Base-by-base conservation (phyloP, 2,888 invertebrate genomes). In the Octodonta nipae region DNA sequence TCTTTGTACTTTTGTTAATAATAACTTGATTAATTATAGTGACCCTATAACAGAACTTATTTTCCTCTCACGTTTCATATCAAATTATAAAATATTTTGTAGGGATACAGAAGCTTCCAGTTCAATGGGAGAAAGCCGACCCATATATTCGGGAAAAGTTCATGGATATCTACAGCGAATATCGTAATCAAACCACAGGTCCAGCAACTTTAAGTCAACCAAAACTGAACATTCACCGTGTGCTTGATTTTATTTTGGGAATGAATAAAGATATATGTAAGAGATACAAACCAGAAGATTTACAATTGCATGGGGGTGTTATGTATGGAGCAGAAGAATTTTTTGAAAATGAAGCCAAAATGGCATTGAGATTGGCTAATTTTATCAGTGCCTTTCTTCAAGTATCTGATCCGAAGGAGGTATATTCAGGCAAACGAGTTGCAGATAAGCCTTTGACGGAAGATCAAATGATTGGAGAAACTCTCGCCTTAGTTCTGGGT, bases 401-500 rank as follows among this genome's bases (percentile, higher is more conserved):
- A 71, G 71, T 87, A 24, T 84, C 85, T 2, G 86, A 91, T 61
- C 85, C 88, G 0, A 71, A 76, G 51, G 89, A 91, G 62, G 82
- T 88, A 28, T 91, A 84, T 64, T 84, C 87, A 10, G 91, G 88
- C 3, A 87, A 81, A 52, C 70, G 89, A 39, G 80, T 91, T 2
- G 79, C 89, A 0, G 92, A 92, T 58, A 79, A 78, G 45, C 80
- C 86, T 0, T 66, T 92, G 14, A 85, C 88, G 0, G 88, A 89
- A 61, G 93, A 95, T 65, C 93, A 95, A 68, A 85, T 95, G 80
- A 82, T 92, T 50, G 93, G 87, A 1, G 95, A 95, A 61, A 92
- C 91, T 0, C 62, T 96, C 17, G 81, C 93, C 1, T 67, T 91
- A 34, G 78, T 93, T 1, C 71, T 93, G 54, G 89, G 40, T 36